Percentiles rank a stretch among this genome's conserved stretches.
These are phyloP conservation scores for Caenorhabditis zanzibari DNA, from an alignment of 2,888 invertebrate species.

Conservation along the genomic window DNA sequence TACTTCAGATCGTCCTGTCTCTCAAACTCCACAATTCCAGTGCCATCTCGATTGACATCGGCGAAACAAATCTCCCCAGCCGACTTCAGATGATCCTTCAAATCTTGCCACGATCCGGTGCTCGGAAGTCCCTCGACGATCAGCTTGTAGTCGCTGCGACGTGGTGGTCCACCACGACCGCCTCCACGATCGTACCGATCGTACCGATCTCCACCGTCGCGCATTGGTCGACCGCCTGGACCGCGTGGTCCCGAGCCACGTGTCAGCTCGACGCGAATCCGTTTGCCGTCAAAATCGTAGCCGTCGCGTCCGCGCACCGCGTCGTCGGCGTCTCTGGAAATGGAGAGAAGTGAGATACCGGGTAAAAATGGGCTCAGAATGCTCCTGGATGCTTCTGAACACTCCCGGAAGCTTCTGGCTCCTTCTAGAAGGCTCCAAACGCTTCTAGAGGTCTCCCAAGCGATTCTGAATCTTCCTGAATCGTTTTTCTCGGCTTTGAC, in stretches of 20 bases:
- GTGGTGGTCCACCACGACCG: constrained; percentile 76
- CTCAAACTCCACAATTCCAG: constrained; percentile 98
- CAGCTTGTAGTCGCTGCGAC: constrained; percentile 94
- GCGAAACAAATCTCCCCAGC: constrained; percentile 99
- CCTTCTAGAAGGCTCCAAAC: no score
- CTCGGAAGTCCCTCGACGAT: constrained; percentile 91
- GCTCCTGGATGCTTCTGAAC: no score
- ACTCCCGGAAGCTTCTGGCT: no score
- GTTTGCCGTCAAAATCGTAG: constrained; percentile 98
- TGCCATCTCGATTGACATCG: constrained; percentile 98
- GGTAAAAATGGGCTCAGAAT: no score
- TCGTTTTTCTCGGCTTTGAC: no score
- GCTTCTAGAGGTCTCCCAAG: no score
- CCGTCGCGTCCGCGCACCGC: constrained; percentile 89
- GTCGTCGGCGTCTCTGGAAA: constrained; percentile 80
- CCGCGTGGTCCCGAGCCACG: constrained; percentile 87
- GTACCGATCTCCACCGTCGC: constrained; percentile 87
- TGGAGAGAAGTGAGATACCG: no score
- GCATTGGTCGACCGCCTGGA: constrained; percentile 78
- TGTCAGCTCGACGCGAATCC: constrained; percentile 97
- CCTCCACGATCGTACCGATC: constrained; percentile 87
- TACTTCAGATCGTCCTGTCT: constrained; percentile 99
- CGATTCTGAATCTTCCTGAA: no score
- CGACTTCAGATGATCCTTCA: constrained; percentile 97
- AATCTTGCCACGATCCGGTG: constrained; percentile 95